Base-by-base conservation (phyloP, 2,888 invertebrate genomes). In the Byasa hedistus region DNA sequence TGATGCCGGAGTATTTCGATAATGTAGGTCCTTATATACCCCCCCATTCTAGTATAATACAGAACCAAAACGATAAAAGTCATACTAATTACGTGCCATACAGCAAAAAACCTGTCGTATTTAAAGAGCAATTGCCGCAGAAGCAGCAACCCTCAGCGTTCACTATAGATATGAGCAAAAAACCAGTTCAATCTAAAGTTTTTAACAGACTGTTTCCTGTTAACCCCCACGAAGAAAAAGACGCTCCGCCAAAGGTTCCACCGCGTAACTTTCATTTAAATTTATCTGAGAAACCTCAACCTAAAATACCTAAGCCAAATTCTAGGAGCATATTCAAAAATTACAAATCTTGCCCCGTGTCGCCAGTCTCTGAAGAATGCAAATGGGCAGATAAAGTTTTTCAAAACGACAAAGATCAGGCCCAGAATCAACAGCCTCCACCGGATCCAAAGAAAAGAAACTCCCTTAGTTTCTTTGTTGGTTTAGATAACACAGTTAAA, bases 311-410 rank as follows among this genome's bases (percentile, higher is more conserved):
- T 0, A 91, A 91, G 72, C 82, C 89, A 0, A 88, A 84, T 39
- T 80, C 86, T 15, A 81, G 92, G 19, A 93, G 94, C 73, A 94
- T 94, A 64, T 89, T 94, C 58, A 94, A 94, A 72, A 93, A 94
- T 73, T 94, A 95, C 71, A 96, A 96, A 75, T 96, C 96, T 5
- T 94, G 96, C 72, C 96, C 96, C 0, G 96, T 96, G 0, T 96
- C 96, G 0, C 96, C 96, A 0, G 96, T 96, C 0, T 96, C 95
- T 63, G 96, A 96, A 78, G 96, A 96, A 77, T 93, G 95, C 51
- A 94, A 94, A 78, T 94, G 94, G 94, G 86, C 91, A 1, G 92
- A 93, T 67, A 89, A 91, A 75, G 85, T 81, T 44, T 82, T 85
- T 0, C 85, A 73, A 79, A 87, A 72, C 7, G 81, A 72, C 64